phyloP scores from a whole-genome alignment of 2,797 vertebrate genomes.

The Pseudochirops cupreus region DNA sequence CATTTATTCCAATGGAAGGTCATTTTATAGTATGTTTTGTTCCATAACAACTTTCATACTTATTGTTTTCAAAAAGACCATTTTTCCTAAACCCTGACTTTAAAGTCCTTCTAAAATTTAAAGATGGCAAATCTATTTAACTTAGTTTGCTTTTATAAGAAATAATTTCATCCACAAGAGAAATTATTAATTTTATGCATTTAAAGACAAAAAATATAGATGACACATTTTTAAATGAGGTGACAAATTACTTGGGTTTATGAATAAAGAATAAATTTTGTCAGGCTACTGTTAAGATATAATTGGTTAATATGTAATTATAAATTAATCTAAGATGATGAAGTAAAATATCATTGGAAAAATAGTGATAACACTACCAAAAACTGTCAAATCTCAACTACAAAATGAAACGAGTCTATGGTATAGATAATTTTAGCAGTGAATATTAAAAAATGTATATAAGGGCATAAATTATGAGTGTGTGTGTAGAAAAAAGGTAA shows the following conservation, averaged over 20 bases:
- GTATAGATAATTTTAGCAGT: slow-evolving; percentile 10
- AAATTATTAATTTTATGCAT: slow-evolving; percentile 37
- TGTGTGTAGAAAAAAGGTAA: not conserved
- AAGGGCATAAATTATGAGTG: slow-evolving; percentile 15
- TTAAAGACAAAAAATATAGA: slow-evolving; percentile 32
- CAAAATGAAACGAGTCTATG: slow-evolving; percentile 39
- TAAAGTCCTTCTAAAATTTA: slow-evolving; percentile 48
- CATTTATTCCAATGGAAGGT: not conserved
- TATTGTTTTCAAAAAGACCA: slow-evolving; percentile 23
- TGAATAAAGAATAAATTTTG: slow-evolving; percentile 43
- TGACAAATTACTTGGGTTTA: slow-evolving; percentile 58
- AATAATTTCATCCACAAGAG: not conserved
- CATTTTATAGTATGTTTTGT: not conserved
- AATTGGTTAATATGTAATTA: slow-evolving; percentile 55
- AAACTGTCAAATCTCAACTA: slow-evolving; percentile 43
- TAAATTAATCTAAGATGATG: slow-evolving; percentile 70
- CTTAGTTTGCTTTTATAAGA: slow-evolving; percentile 25
- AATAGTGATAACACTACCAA: slow-evolving; percentile 50
- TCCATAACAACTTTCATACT: slow-evolving; percentile 24
- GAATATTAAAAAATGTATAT: not conserved
- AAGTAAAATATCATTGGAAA: slow-evolving; percentile 71
- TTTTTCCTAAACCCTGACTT: slow-evolving; percentile 16
- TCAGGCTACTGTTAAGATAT: slow-evolving; percentile 55
- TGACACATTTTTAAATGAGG: slow-evolving; percentile 41
- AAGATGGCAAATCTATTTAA: slow-evolving; percentile 49